phyloP scores from a whole-genome alignment of 2,797 vertebrate genomes.

The Silurus lanzhouensis region DNA sequence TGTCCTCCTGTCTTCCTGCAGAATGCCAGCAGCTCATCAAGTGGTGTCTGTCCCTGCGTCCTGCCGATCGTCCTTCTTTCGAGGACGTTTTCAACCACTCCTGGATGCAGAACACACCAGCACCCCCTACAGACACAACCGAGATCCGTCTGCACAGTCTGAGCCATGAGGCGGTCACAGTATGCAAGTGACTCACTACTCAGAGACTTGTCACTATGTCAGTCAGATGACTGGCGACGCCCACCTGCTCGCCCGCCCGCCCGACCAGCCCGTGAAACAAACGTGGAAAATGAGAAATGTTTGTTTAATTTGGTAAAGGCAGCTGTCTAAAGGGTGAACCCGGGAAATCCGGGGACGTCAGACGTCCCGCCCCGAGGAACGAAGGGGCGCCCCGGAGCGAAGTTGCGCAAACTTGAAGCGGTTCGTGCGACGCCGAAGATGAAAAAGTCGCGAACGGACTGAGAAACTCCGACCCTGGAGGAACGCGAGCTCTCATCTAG shows the following conservation, averaged over 20 bases:
- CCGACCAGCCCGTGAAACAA: constrained; percentile 34
- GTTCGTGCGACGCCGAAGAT: constrained; percentile 21
- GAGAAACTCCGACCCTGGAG: constrained; percentile 5
- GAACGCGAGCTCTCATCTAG: constrained; percentile 53
- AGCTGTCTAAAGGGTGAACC: constrained; percentile 31
- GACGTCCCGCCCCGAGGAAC: background rate
- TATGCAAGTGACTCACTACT: constrained; percentile 52
- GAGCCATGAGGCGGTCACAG: constrained; percentile 69
- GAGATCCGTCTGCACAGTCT: constrained; percentile 90
- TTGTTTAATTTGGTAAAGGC: constrained; percentile 42
- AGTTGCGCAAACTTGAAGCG: constrained; percentile 21
- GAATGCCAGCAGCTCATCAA: constrained; percentile 88
- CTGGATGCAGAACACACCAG: constrained; percentile 83
- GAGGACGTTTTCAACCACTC: constrained; percentile 90
- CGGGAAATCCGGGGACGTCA: background rate
- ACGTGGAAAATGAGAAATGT: constrained; percentile 25
- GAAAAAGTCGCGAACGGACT: constrained; percentile 35
- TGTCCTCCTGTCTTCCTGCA: constrained; percentile 26
- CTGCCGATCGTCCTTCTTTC: constrained; percentile 86
- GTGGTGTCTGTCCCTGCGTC: constrained; percentile 86
- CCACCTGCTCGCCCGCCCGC: constrained; percentile 25
- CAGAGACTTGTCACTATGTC: constrained; percentile 36
- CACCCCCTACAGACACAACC: constrained; percentile 72
- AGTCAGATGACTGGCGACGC: constrained; percentile 8
- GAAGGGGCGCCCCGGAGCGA: background rate